A percentile compares a stretch with the other conserved stretches of the same genome.
Evolutionary conservation across 2,797 vertebrate genomes (phyloP).

Genomic region (Molossus alvarezi): DNA sequence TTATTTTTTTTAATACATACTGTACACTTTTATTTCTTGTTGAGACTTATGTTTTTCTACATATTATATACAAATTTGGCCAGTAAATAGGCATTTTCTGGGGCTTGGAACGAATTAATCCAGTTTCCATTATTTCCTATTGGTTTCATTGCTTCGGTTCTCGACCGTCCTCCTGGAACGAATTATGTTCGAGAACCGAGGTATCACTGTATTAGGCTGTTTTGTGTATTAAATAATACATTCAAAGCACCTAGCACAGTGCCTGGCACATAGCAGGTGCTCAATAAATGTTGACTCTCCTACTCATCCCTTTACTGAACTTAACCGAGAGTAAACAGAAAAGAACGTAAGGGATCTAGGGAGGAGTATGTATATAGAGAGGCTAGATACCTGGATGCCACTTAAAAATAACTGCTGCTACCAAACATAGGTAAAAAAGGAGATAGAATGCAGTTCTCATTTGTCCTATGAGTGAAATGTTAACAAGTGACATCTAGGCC

Average conservation of each 20-base stretch:
- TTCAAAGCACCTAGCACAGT: conserved; percentile 58
- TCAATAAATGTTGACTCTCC: background rate
- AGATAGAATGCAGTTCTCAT: background rate
- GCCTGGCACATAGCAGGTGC: background rate
- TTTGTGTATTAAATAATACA: conserved; percentile 81
- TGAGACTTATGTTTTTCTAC: too few species aligned
- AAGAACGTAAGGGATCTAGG: background rate
- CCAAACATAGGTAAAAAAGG: background rate
- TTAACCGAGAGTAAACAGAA: background rate
- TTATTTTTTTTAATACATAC: too few species aligned
- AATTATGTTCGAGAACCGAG: too few species aligned
- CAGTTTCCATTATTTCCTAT: too few species aligned
- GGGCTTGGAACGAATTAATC: too few species aligned
- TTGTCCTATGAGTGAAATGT: background rate
- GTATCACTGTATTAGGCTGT: conserved; percentile 53
- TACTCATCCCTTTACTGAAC: background rate
- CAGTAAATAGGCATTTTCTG: too few species aligned
- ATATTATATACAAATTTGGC: too few species aligned
- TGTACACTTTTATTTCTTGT: too few species aligned
- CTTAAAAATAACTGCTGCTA: background rate
- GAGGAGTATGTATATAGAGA: background rate
- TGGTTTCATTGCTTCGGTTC: too few species aligned
- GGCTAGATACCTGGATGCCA: background rate
- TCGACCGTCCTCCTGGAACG: too few species aligned
- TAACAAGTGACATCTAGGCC: background rate